Evolutionary conservation across 1,140 invertebrate species (phyloP).

Genomic region (Dufourea novaeangliae): DNA sequence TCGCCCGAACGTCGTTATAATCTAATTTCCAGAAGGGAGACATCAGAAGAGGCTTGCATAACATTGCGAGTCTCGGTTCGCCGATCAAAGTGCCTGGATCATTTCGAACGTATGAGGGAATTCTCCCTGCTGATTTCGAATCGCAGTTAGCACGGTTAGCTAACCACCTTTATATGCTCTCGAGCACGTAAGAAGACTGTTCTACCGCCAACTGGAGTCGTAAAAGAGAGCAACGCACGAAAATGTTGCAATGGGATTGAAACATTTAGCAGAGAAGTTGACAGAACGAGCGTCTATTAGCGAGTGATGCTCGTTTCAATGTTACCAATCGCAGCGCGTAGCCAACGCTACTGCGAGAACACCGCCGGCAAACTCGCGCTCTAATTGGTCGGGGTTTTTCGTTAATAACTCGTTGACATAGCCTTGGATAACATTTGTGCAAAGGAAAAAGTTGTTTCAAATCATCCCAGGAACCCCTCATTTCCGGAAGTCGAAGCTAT

Average conservation of each 20-base stretch:
- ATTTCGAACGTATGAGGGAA: constrained; percentile 29
- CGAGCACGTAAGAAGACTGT: constrained; percentile 49
- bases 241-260: background rate
- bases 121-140: constrained; percentile 43
- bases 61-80: constrained; percentile 48
- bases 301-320: too few species aligned
- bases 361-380: too few species aligned
- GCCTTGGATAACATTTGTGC: too few species aligned
- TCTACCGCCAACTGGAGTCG: background rate
- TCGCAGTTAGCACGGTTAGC: constrained; percentile 54
- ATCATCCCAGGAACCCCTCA: too few species aligned
- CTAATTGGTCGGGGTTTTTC: too few species aligned
- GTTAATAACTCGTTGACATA: too few species aligned
- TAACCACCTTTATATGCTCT: constrained; percentile 62
- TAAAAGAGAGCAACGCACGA: background rate
- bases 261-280: background rate
- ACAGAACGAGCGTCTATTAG: background rate
- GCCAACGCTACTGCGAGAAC: too few species aligned
- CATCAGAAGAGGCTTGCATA: constrained; percentile 34
- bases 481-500: too few species aligned
- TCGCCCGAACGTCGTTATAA: constrained; percentile 38
- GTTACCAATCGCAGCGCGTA: too few species aligned
- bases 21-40: constrained; percentile 44
- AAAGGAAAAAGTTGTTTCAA: too few species aligned
- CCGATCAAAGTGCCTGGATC: constrained; percentile 53